Evolutionary conservation across 1,140 invertebrate species (phyloP).

Genomic region (Bemisia tabaci): DNA sequence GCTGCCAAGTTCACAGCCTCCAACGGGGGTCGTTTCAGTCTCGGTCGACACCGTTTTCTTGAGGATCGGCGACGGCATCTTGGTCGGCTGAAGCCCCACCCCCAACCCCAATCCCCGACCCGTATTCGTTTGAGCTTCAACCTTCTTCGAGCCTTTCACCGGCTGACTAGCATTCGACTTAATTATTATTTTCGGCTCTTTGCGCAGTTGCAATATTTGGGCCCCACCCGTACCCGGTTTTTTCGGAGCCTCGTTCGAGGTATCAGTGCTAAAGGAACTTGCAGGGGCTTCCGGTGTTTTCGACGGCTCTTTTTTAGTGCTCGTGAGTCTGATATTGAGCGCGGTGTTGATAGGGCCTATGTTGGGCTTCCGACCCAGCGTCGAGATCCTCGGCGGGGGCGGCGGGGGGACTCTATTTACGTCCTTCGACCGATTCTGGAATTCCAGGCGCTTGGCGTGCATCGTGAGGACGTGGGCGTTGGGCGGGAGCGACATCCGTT

Average conservation of each 20-base stretch:
- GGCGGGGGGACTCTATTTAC: constrained; percentile 39
- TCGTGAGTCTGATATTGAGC: constrained; percentile 21
- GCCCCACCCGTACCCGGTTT: constrained; percentile 11
- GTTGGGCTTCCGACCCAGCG: constrained; percentile 36
- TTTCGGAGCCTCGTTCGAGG: not conserved
- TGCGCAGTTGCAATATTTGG: not conserved
- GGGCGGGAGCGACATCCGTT: constrained; percentile 39
- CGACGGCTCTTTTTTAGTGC: constrained; percentile 20
- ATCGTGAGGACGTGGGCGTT: constrained; percentile 28
- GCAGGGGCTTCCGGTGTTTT: constrained; percentile 5
- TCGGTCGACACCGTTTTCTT: constrained; percentile 19
- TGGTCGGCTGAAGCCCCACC: not conserved
- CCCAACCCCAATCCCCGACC: not conserved
- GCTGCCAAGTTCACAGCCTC: not conserved
- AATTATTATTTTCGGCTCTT: not conserved
- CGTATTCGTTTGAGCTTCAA: not conserved
- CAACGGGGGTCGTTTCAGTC: constrained; percentile 5
- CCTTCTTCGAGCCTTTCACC: not conserved
- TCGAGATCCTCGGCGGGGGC: constrained; percentile 45
- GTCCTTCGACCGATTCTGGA: constrained; percentile 20
- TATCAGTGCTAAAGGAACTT: not conserved
- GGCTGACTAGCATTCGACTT: not conserved
- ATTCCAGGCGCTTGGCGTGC: constrained; percentile 25
- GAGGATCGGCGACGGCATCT: not conserved
- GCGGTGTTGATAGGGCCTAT: constrained; percentile 16